A percentile compares a stretch with the other conserved stretches of the same genome.
Conservation (phyloP, 2,113 vertebrate genomes). For the Laticauda colubrina region DNA sequence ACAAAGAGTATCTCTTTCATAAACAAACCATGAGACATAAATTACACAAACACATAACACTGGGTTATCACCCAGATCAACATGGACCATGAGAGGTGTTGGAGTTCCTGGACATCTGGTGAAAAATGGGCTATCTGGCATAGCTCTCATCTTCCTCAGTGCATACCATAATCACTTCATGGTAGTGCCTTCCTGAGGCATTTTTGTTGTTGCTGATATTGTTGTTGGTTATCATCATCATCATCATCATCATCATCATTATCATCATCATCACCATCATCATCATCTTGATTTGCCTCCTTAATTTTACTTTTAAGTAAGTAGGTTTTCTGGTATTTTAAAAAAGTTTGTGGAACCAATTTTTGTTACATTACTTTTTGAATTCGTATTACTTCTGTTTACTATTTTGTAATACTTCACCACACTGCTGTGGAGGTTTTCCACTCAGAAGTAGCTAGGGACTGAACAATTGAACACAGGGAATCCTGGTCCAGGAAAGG, state of each 20-base stretch:
- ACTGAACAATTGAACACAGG: too few species aligned
- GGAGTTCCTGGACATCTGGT: too few species aligned
- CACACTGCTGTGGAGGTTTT: background rate
- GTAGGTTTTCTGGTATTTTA: background rate
- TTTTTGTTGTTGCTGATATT: background rate
- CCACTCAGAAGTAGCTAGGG: background rate
- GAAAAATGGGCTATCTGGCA: too few species aligned
- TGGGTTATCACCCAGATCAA: too few species aligned
- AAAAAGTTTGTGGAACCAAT: background rate
- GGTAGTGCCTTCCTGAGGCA: too few species aligned
- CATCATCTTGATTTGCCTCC: background rate
- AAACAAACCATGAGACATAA: too few species aligned
- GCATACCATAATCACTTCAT: too few species aligned
- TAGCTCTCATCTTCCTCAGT: background rate
- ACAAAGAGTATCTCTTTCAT: too few species aligned
- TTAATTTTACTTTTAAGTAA: background rate
- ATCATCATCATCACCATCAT: background rate
- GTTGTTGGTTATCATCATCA: background rate
- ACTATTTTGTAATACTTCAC: background rate
- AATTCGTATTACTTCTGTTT: background rate
- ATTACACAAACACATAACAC: too few species aligned
- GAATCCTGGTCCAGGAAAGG: too few species aligned
- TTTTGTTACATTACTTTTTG: background rate
- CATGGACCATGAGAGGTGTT: too few species aligned
- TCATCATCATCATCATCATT: too few species aligned